phyloP scores from a whole-genome alignment of 2,113 vertebrate species.

The Electrona antarctica region DNA sequence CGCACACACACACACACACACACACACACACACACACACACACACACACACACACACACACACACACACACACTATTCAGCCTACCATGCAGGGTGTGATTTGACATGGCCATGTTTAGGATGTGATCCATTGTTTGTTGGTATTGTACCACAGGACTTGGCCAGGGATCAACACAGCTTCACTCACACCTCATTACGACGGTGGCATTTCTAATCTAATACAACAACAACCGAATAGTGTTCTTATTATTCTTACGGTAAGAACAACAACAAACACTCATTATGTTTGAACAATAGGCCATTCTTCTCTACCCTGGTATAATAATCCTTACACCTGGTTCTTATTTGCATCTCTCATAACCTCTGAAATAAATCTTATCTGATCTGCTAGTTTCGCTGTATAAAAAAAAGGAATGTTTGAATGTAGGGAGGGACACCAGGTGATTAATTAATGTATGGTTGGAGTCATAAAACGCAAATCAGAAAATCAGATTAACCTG shows the following conservation, averaged over 20 bases:
- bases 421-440: too few relatives aligned
- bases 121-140: conserved; percentile 59
- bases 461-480: too few relatives aligned
- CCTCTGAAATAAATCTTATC: too few relatives aligned
- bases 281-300: too few relatives aligned
- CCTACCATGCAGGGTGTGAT: neutral
- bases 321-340: too few relatives aligned
- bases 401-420: too few relatives aligned
- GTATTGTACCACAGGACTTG: conserved; percentile 37
- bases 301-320: too few relatives aligned
- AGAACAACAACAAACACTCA: neutral
- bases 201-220: neutral
- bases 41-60: conserved; percentile 16
- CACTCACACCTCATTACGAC: neutral
- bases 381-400: too few relatives aligned
- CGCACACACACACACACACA: conserved; percentile 29
- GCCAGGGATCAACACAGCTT: conserved; percentile 46
- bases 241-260: neutral
- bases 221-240: neutral
- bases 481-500: too few relatives aligned
- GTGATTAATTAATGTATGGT: too few relatives aligned
- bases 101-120: conserved; percentile 59
- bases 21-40: conserved; percentile 15
- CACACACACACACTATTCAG: neutral
- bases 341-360: too few relatives aligned